These are phyloP conservation scores for Martes flavigula DNA, from an alignment of 2,797 vertebrate genomes.

Conservation along the genomic window DNA sequence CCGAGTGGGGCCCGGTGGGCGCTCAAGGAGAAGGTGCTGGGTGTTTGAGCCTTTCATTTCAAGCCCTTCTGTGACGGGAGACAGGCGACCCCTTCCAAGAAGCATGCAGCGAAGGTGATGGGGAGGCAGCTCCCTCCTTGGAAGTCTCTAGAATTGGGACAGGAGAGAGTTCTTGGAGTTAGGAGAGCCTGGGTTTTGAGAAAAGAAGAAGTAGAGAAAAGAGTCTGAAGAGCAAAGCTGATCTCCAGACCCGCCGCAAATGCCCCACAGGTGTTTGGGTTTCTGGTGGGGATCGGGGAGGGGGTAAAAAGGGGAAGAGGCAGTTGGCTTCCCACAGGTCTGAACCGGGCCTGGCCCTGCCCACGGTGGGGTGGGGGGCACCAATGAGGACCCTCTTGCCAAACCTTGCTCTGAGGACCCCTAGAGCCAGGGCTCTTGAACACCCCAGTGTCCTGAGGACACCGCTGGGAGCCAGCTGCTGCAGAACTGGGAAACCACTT, in stretches of 20 bases:
- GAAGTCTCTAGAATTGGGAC: conserved; percentile 4
- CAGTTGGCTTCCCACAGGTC: background rate
- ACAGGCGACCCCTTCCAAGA: background rate
- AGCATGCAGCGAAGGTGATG: background rate
- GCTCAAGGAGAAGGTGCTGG: background rate
- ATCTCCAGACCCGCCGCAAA: background rate
- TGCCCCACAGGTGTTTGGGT: background rate
- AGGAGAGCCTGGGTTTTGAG: background rate
- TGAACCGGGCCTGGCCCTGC: background rate
- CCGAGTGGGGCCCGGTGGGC: background rate
- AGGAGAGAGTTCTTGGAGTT: background rate
- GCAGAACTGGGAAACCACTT: background rate
- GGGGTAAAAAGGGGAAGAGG: background rate
- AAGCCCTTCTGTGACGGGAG: background rate
- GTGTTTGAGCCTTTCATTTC: background rate
- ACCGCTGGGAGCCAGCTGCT: background rate
- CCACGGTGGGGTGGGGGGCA: background rate
- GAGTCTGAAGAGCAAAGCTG: background rate
- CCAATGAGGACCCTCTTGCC: background rate
- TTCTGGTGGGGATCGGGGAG: background rate
- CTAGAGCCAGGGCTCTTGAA: background rate
- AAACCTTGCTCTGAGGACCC: background rate
- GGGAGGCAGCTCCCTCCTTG: background rate
- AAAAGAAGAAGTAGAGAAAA: background rate
- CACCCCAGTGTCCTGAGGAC: background rate